Evolutionary conservation across 2,888 invertebrate species (phyloP).

Genomic region (Hedya salicella): DNA sequence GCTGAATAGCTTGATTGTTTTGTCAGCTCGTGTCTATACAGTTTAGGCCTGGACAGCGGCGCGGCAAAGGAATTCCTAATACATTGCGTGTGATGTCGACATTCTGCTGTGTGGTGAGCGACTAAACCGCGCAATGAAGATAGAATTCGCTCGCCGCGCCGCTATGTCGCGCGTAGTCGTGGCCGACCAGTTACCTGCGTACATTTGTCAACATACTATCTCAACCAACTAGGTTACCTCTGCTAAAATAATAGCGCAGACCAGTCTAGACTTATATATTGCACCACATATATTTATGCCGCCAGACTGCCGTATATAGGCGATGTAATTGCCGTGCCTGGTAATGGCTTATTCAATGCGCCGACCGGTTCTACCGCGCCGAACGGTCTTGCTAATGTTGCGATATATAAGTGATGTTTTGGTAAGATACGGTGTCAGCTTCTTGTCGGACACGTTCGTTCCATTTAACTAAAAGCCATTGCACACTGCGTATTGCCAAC

Average conservation of each 20-base stretch:
- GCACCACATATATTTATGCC: slow-evolving; percentile 59
- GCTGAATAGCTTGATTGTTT: too few species aligned
- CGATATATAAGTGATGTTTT: slow-evolving; percentile 8
- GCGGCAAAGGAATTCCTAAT: too few species aligned
- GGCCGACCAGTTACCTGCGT: too few species aligned
- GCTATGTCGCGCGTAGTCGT: too few species aligned
- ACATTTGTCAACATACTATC: too few species aligned
- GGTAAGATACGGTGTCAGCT: slow-evolving; percentile 1
- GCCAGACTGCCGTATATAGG: slow-evolving; percentile 66
- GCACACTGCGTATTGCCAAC: neutral
- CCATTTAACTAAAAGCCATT: neutral
- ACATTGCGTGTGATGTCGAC: too few species aligned
- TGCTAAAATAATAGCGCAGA: slow-evolving; percentile 4
- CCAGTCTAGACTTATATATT: slow-evolving; percentile 23
- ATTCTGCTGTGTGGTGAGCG: too few species aligned
- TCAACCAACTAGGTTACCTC: slow-evolving; percentile 3
- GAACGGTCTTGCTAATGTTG: slow-evolving; percentile 24
- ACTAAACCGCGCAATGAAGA: too few species aligned
- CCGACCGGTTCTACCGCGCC: slow-evolving; percentile 50
- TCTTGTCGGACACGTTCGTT: slow-evolving; percentile 4
- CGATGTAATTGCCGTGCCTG: slow-evolving; percentile 69
- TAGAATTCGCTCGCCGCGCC: too few species aligned
- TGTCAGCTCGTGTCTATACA: too few species aligned
- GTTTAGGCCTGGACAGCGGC: too few species aligned
- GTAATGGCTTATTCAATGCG: slow-evolving; percentile 77